A percentile compares a stretch with the other conserved stretches of the same genome.
Evolutionary conservation across 2,113 vertebrate species (phyloP).

Genomic region (Alosa alosa): DNA sequence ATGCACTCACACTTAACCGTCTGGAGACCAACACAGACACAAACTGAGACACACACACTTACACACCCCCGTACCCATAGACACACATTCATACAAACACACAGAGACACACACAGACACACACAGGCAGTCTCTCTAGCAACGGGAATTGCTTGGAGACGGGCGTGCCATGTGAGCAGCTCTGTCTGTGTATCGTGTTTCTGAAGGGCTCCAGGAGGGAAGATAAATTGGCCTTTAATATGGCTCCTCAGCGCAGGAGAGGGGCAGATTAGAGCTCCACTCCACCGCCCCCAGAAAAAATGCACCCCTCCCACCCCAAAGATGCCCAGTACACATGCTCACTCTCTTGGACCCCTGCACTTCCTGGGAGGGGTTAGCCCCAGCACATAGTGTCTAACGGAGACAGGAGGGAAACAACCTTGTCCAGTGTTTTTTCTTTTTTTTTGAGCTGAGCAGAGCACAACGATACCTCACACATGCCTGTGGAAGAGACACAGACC

Average conservation of each 20-base stretch:
- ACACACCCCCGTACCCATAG: too few species aligned
- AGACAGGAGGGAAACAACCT: neutral
- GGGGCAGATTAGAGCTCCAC: neutral
- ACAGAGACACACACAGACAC: neutral
- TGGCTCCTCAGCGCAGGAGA: neutral
- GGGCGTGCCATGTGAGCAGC: neutral
- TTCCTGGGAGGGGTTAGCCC: neutral
- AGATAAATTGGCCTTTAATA: neutral
- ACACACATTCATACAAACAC: neutral
- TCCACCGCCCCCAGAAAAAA: neutral
- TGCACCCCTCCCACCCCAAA: neutral
- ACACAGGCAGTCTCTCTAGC: neutral
- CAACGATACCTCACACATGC: too few species aligned
- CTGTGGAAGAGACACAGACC: neutral
- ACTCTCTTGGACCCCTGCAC: neutral
- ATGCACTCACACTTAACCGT: neutral
- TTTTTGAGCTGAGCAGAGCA: too few species aligned
- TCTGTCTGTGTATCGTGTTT: neutral
- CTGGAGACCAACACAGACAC: neutral
- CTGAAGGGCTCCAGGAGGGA: neutral
- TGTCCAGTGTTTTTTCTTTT: too few species aligned
- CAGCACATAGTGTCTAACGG: too few species aligned
- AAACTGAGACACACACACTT: neutral
- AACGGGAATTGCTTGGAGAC: slow-evolving; percentile 1
- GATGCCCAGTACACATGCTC: neutral